A percentile compares a stretch with the other conserved stretches of the same genome.
Conservation (phyloP, 1,140 invertebrate species). For the Phocides pigmalion region DNA sequence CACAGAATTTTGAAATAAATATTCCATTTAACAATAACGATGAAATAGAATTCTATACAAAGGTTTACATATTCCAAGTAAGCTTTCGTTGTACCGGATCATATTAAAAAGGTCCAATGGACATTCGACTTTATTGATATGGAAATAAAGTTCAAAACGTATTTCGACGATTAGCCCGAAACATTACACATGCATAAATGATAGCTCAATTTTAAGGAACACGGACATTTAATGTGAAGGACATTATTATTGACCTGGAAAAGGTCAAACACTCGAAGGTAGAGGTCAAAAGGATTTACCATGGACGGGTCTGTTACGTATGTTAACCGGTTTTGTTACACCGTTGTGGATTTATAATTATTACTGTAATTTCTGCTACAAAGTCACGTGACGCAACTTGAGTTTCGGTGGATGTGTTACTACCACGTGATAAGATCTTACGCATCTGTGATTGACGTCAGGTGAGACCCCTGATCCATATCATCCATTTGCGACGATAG, state of each 20-base stretch:
- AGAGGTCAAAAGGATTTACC: slow-evolving; percentile 42
- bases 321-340: not conserved
- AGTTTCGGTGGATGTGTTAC: too few species aligned
- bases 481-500: too few species aligned
- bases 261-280: slow-evolving; percentile 41
- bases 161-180: not conserved
- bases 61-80: not conserved
- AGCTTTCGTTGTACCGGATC: not conserved
- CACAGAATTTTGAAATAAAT: too few species aligned
- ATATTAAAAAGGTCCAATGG: not conserved
- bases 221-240: slow-evolving; percentile 32
- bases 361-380: not conserved
- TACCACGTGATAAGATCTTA: too few species aligned
- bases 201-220: slow-evolving; percentile 34
- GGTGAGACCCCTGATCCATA: too few species aligned
- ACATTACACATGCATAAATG: slow-evolving; percentile 31
- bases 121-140: not conserved
- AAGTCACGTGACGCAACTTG: too few species aligned
- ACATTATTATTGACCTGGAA: slow-evolving; percentile 42
- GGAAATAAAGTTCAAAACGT: not conserved
- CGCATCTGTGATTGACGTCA: too few species aligned
- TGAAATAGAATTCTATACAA: not conserved
- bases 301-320: slow-evolving; percentile 24
- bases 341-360: not conserved
- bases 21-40: too few species aligned